Percentiles rank a stretch among this genome's conserved stretches.
Conservation (phyloP, 2,888 invertebrate genomes). For the Erebia ligea region DNA sequence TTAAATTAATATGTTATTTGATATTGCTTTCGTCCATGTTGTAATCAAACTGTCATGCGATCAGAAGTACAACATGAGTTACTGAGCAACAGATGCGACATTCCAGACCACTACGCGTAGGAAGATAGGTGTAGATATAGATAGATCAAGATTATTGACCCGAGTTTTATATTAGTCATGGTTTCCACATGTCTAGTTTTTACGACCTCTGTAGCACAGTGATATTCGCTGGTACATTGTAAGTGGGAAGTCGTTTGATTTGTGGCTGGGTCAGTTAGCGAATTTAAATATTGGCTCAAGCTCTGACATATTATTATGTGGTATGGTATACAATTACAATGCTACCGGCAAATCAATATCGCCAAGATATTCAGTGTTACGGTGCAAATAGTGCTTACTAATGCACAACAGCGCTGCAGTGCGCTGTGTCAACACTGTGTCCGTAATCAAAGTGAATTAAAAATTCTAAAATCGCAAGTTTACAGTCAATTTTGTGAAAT, state of each 20-base stretch:
- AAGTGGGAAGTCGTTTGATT: neutral
- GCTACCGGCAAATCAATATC: no score
- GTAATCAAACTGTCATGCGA: slow-evolving; percentile 17
- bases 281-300: neutral
- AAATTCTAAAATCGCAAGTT: no score
- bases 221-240: neutral
- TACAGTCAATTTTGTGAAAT: no score
- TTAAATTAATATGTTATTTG: neutral
- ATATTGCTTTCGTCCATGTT: slow-evolving; percentile 7
- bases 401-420: no score
- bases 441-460: no score
- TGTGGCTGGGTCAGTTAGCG: neutral
- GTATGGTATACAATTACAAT: no score
- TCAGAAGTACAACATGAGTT: slow-evolving; percentile 55
- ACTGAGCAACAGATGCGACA: slow-evolving; percentile 73
- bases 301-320: neutral
- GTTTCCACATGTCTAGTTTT: neutral
- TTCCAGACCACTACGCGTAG: slow-evolving; percentile 54
- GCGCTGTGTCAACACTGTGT: no score
- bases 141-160: slow-evolving; percentile 20
- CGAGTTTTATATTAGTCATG: slow-evolving; percentile 13
- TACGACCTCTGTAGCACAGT: neutral
- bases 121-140: neutral
- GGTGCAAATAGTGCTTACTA: no score
- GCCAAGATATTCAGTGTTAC: no score